phyloP scores from a whole-genome alignment of 1,140 invertebrate species.

The Oreohelix idahoensis region DNA sequence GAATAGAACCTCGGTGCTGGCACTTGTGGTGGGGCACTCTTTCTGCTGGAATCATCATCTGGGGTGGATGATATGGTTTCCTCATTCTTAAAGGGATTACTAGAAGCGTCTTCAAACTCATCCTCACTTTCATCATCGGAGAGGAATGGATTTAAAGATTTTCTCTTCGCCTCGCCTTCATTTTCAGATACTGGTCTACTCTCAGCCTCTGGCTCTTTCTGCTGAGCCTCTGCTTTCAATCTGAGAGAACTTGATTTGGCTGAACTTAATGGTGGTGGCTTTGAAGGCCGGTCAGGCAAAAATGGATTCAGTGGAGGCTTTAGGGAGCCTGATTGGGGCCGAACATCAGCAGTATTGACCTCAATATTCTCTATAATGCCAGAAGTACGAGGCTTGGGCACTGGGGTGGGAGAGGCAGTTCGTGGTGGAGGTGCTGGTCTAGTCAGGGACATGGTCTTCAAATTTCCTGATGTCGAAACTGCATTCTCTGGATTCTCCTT shows the following conservation, averaged over 20 bases:
- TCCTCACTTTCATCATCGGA: conserved; percentile 33
- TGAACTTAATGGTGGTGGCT: conserved; percentile 34
- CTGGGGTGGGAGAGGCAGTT: background rate
- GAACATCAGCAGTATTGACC: background rate
- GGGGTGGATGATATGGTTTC: background rate
- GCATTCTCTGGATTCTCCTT: background rate
- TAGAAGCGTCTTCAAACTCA: conserved; percentile 11
- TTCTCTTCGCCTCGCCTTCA: background rate
- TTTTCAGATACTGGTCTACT: background rate
- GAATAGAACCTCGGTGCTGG: conserved; percentile 28
- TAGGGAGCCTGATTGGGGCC: background rate
- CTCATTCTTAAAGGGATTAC: background rate
- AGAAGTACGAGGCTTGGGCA: background rate
- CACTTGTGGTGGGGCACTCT: background rate
- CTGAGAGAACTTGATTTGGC: conserved; percentile 31
- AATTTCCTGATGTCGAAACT: background rate
- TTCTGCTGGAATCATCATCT: background rate
- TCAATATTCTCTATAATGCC: background rate
- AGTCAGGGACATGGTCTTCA: background rate
- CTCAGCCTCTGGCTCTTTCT: background rate
- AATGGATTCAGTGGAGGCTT: conserved; percentile 33
- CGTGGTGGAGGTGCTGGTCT: conserved; percentile 15
- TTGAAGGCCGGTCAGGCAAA: conserved; percentile 30
- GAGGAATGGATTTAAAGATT: conserved; percentile 30
- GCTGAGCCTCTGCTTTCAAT: conserved; percentile 22